Evolutionary conservation across 2,888 invertebrate species (phyloP).

Genomic region (Pteria penguin): DNA sequence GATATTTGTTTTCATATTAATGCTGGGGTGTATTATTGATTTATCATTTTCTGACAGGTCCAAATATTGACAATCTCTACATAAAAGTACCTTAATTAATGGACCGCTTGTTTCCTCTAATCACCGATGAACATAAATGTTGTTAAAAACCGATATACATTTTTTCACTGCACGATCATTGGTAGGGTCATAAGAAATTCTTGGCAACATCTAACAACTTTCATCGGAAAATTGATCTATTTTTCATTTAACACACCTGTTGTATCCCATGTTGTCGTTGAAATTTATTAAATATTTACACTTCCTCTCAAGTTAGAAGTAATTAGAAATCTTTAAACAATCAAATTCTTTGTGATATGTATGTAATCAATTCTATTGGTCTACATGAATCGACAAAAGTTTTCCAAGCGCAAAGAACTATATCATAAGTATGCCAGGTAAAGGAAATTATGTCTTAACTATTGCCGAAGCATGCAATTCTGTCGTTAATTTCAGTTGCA

Average conservation of each 20-base stretch:
- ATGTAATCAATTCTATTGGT: too few species aligned
- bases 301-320: background rate
- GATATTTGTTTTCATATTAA: background rate
- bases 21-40: background rate
- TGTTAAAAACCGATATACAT: background rate
- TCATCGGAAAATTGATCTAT: conserved; percentile 1
- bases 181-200: background rate
- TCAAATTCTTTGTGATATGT: too few species aligned
- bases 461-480: too few species aligned
- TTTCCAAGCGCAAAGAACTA: too few species aligned
- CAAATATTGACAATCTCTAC: background rate
- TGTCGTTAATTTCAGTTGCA: too few species aligned
- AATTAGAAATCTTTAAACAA: background rate
- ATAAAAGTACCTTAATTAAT: background rate
- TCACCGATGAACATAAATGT: background rate
- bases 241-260: background rate
- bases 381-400: too few species aligned
- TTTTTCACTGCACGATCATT: background rate
- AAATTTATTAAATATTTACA: background rate
- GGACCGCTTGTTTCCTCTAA: background rate
- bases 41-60: background rate
- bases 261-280: background rate
- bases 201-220: background rate
- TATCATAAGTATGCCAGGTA: too few species aligned
- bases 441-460: too few species aligned